These are phyloP conservation scores for Rhinichthys klamathensis DNA, from an alignment of 2,113 vertebrate species.

Conservation along the genomic window DNA sequence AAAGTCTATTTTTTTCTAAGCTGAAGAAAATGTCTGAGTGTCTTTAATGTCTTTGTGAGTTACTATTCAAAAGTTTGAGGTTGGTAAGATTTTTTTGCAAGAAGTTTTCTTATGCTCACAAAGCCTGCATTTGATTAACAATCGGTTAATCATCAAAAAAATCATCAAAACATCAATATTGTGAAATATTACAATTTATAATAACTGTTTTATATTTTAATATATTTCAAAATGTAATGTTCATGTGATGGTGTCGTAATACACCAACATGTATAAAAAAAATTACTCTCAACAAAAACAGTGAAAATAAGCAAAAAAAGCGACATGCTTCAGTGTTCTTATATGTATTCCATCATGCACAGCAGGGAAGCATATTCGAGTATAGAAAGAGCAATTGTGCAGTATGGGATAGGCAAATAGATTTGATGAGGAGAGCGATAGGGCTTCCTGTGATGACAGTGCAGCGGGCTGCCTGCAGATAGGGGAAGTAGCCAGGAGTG, in stretches of 20 bases:
- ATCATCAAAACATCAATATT: too few relatives aligned
- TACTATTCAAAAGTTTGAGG: too few relatives aligned
- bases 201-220: too few relatives aligned
- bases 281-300: neutral
- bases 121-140: too few relatives aligned
- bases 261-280: too few relatives aligned
- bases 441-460: constrained; percentile 57
- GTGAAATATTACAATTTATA: too few relatives aligned
- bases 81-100: too few relatives aligned
- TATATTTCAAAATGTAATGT: too few relatives aligned
- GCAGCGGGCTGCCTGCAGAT: constrained; percentile 34
- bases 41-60: neutral
- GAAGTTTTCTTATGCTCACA: too few relatives aligned
- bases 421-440: constrained; percentile 70
- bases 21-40: neutral
- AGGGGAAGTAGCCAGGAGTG: constrained; percentile 72
- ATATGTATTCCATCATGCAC: neutral
- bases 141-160: too few relatives aligned
- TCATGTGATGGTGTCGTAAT: too few relatives aligned
- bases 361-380: neutral
- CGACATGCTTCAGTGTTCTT: neutral
- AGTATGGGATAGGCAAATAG: constrained; percentile 74
- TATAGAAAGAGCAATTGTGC: constrained; percentile 59
- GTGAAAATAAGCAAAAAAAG: neutral
- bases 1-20: constrained; percentile 11